Evolutionary conservation across 2,113 vertebrate species (phyloP), one percentile per base, ranked within the genome.

Genomic region (Pardalotus punctatus): DNA sequence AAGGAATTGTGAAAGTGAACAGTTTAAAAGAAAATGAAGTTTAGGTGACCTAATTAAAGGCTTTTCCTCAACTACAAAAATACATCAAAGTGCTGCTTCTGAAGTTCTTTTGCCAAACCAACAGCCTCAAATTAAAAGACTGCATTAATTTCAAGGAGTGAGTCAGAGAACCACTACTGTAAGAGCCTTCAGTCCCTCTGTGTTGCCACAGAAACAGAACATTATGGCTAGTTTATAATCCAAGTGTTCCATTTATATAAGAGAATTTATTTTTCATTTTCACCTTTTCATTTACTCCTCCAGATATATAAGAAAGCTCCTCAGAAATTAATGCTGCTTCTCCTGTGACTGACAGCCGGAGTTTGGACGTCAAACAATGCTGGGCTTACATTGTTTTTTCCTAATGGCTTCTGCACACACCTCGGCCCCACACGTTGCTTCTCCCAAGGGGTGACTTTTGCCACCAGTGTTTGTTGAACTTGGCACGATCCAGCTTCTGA

Each of bases 11-110:
- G 74, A 88, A 95, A 97, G 60, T 90, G 92, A 97, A 91, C 72
- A 94, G 69, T 96, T 76, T 97, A 88, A 94, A 98, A 95, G 89
- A 97, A 98, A 97, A 97, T 81, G 43, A 94, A 97, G 91, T 96
- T 93, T 91, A 93, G 95, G 91, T 97, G 91, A 97, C 92, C 95
- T 95, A 97, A 97, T 97, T 97, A 97, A 96, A 97, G 85, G 78
- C 94, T 96, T 96, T 94, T 89, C 72, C 67, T 92, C 57, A 83
- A 60, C 80, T 90, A 94, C 96, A 96, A 92, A 96, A 94, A 96
- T 73, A 97, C 96, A 90, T 95, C 91, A 97, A 89, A 97, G 89
- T 86, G 79, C 69, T 95, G 72, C 67, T 96, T 96, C 95, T 96
- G 94, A 96, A 96, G 94, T 86, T 95, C 82, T 95, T 93, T 92